A percentile compares a stretch with the other conserved stretches of the same genome.
These are phyloP conservation scores for Scortum barcoo DNA, from an alignment of 2,113 vertebrate genomes.

Conservation along the genomic window DNA sequence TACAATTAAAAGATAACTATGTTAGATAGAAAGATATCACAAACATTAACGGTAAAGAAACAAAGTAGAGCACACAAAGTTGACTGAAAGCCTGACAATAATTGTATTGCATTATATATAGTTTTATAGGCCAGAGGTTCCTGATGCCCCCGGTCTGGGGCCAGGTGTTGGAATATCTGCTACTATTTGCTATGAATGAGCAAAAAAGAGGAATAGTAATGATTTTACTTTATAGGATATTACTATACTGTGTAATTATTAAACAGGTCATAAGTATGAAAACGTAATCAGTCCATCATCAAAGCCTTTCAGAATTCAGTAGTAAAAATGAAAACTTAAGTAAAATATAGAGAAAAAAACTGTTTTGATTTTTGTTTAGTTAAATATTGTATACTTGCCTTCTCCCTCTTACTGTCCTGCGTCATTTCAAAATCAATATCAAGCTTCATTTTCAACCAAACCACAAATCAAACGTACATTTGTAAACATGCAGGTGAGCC, in stretches of 20 bases:
- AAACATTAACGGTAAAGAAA: background rate
- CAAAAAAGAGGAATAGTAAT: background rate
- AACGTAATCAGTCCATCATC: background rate
- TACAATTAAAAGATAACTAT: background rate
- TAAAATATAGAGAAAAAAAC: too few relatives aligned
- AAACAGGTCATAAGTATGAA: background rate
- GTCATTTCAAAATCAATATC: background rate
- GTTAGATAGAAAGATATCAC: too few relatives aligned
- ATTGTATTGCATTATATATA: background rate
- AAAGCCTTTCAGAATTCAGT: background rate
- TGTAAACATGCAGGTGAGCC: background rate
- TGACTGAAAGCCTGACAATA: background rate
- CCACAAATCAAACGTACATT: background rate
- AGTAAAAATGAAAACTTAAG: background rate
- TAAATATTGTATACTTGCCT: background rate
- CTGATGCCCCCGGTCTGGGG: background rate
- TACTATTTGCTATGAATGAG: background rate
- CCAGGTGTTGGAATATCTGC: background rate
- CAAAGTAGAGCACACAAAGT: background rate
- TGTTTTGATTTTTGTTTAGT: too few relatives aligned
- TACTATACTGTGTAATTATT: background rate
- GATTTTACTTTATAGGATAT: background rate
- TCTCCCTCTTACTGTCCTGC: background rate
- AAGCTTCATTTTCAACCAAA: background rate
- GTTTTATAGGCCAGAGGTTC: background rate